These are phyloP conservation scores for Trichomycterus rosablanca DNA, from an alignment of 2,113 vertebrate species.

Conservation along the genomic window DNA sequence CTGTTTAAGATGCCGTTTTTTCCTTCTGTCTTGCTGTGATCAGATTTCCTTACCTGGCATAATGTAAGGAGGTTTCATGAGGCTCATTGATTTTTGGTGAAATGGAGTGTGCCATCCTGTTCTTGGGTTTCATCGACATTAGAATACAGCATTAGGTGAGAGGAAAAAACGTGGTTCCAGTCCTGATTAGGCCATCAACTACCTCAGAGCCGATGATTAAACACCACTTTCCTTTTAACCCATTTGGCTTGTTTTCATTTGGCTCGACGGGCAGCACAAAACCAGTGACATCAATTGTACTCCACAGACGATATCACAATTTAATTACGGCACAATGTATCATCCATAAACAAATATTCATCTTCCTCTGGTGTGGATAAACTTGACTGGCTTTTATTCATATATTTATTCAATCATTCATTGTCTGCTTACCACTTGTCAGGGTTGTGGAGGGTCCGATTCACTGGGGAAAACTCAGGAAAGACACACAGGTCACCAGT, in stretches of 20 bases:
- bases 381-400: background rate
- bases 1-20: conserved; percentile 29
- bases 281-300: background rate
- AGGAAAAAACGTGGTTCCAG: conserved; percentile 1
- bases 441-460: too few species aligned
- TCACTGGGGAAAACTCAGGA: too few species aligned
- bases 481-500: too few species aligned
- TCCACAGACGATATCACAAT: background rate
- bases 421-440: background rate
- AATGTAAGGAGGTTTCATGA: conserved; percentile 13
- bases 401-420: too few species aligned
- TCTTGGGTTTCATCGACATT: conserved; percentile 36
- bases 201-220: background rate
- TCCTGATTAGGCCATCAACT: conserved; percentile 13
- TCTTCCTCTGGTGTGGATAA: too few species aligned
- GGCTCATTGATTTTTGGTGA: conserved; percentile 24
- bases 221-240: too few species aligned
- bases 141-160: background rate
- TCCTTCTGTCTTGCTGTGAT: conserved; percentile 2
- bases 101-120: conserved; percentile 22
- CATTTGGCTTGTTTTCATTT: too few species aligned
- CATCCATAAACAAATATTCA: background rate
- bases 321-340: background rate
- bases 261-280: background rate
- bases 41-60: conserved; percentile 26